phyloP scores from a whole-genome alignment of 2,797 vertebrate species.

The Orestias chungarensis region DNA sequence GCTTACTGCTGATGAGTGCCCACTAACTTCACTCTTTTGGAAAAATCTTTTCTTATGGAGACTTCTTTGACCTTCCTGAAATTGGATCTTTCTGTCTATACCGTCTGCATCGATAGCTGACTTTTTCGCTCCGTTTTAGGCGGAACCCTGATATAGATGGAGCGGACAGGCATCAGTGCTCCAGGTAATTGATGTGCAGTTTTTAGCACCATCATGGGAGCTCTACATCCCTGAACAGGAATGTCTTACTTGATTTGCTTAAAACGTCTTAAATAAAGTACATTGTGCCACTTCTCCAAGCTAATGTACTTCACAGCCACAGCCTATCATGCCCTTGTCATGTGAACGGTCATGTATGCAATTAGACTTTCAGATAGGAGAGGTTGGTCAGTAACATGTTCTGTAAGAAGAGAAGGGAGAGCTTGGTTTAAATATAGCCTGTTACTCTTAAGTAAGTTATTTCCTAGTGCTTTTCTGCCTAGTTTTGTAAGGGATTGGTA shows the following conservation, averaged over 20 bases:
- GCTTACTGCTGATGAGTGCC: constrained; percentile 65
- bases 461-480: constrained; percentile 38
- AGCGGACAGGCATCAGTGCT: constrained; percentile 70
- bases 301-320: constrained; percentile 44
- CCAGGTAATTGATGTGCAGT: constrained; percentile 78
- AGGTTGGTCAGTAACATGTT: constrained; percentile 7
- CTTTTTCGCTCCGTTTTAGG: constrained; percentile 54
- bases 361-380: constrained; percentile 30
- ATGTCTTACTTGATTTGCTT: constrained; percentile 57
- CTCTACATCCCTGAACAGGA: constrained; percentile 55
- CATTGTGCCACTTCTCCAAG: constrained; percentile 51
- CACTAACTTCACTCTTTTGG: constrained; percentile 56
- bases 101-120: constrained; percentile 43
- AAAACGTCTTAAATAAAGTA: constrained; percentile 70
- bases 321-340: constrained; percentile 36
- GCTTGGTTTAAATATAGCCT: constrained; percentile 32
- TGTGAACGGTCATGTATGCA: constrained; percentile 31
- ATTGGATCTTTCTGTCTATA: constrained; percentile 38
- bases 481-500: constrained; percentile 43
- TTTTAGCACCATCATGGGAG: constrained; percentile 75
- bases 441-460: constrained; percentile 31
- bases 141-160: constrained; percentile 56
- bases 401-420: constrained; percentile 5
- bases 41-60: constrained; percentile 37
- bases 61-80: constrained; percentile 10